Evolutionary conservation across 2,797 vertebrate species (phyloP).

Genomic region (Brachyrhaphis roseni): DNA sequence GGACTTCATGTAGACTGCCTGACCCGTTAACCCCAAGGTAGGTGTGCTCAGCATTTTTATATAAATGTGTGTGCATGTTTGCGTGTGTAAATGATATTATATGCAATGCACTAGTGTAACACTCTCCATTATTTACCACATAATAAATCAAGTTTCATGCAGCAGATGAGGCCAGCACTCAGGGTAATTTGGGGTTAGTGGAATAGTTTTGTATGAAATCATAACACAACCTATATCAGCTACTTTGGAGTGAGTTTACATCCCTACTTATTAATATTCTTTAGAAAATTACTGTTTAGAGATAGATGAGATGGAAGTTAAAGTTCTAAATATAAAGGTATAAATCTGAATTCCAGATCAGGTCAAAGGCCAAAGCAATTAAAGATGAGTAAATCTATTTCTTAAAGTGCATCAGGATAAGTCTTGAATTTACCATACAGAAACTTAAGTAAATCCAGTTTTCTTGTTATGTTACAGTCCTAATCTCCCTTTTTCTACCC

Average conservation of each 20-base stretch:
- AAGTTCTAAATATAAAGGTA: too few relatives aligned
- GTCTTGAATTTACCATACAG: neutral
- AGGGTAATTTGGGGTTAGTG: neutral
- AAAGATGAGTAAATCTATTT: too few relatives aligned
- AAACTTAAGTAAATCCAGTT: neutral
- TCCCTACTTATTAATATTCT: too few relatives aligned
- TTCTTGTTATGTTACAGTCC: neutral
- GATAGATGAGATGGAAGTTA: too few relatives aligned
- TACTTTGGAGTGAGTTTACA: neutral
- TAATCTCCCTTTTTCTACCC: constrained; percentile 6
- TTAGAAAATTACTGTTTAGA: too few relatives aligned
- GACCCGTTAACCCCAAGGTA: constrained; percentile 64
- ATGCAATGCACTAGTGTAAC: neutral
- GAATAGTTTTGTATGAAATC: neutral
- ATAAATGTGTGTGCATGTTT: neutral
- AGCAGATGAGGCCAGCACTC: neutral
- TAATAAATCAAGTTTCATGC: neutral
- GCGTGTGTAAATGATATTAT: neutral
- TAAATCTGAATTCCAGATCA: too few relatives aligned
- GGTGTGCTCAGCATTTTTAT: neutral
- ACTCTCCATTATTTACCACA: neutral
- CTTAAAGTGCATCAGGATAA: too few relatives aligned
- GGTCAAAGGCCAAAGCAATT: too few relatives aligned
- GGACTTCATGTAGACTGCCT: constrained; percentile 94
- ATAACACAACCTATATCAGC: neutral